Evolutionary conservation across 2,888 invertebrate genomes (phyloP), one percentile per base, ranked within the genome.

Genomic region (Tipula lateralis): DNA sequence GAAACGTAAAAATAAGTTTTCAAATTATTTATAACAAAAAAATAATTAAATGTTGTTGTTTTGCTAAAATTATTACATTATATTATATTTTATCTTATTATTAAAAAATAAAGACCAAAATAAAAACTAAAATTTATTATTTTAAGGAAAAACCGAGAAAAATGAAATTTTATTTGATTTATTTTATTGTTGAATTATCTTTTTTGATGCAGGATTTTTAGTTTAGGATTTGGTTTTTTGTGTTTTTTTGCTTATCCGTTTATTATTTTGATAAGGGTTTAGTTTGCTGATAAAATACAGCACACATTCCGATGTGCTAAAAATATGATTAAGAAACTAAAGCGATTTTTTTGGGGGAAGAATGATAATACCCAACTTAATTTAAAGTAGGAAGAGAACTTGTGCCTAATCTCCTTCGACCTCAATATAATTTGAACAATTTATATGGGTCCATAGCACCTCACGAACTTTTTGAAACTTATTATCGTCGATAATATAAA

Each of bases 101-200:
- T 66, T 66, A 66, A 24, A 24, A 2, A 66, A 66, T 13, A 13
- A 39, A 12, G 13, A 39, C 9, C 13, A 39, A 39, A 12, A 13
- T 39, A 66, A 24, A 19, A 16, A 66, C 19, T 50, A 66, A 66
- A 66, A 66, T 24, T 24, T 66, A 66, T 66, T 66, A 24, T 66
- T 66, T 24, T 66, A 66, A 24, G 66, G 24, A 66, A 24, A 66
- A 66, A 24, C 66, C 19, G 24, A 66, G 24, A 24, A 66, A 66
- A 66, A 66, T 66, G 66, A 24, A 66, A 66, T 66, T 66, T 66
- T 66, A 24, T 66, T 66, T 66, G 24, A 66, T 66, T 66, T 66
- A 66, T 66, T 66, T 66, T 66, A 66, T 66, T 66, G 66, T 66
- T 66, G 24, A 66, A 66, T 66, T 66, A 66, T 66, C 66, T 66